phyloP scores from a whole-genome alignment of 2,113 vertebrate species.

The Phylloscopus whistleri region DNA sequence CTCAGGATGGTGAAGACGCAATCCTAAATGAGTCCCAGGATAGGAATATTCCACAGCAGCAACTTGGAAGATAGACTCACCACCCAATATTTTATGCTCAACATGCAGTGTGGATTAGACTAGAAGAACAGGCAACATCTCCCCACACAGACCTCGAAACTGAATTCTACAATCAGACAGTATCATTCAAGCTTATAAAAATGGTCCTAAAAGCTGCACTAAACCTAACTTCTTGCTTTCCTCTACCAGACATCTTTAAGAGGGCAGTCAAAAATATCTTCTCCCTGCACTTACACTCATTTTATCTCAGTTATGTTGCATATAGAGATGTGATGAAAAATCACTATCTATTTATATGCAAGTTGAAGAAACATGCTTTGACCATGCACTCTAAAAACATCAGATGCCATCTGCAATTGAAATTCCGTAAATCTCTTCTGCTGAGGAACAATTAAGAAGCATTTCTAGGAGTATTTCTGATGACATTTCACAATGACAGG shows the following conservation, averaged over 20 bases:
- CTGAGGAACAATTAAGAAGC: not conserved
- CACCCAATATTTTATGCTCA: not conserved
- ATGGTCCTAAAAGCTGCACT: not conserved
- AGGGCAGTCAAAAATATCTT: constrained; percentile 20
- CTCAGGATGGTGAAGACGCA: not conserved
- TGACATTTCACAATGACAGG: not conserved
- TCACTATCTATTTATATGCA: constrained; percentile 18
- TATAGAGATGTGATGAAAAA: not conserved
- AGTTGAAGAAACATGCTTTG: constrained; percentile 28
- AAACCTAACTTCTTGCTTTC: not conserved
- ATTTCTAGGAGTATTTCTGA: not conserved
- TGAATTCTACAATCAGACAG: not conserved
- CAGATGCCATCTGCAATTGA: constrained; percentile 25
- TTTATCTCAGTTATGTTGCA: not conserved
- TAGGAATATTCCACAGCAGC: not conserved
- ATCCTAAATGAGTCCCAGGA: not conserved
- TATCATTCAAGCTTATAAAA: not conserved
- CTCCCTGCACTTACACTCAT: not conserved
- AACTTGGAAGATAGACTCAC: not conserved
- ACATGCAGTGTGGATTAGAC: not conserved
- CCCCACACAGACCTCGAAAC: not conserved
- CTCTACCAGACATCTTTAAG: not conserved
- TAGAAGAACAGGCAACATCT: not conserved
- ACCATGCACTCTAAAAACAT: constrained; percentile 5
- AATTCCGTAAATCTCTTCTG: not conserved